Evolutionary conservation across 2,888 invertebrate genomes (phyloP).

Genomic region (Molorchus minor): DNA sequence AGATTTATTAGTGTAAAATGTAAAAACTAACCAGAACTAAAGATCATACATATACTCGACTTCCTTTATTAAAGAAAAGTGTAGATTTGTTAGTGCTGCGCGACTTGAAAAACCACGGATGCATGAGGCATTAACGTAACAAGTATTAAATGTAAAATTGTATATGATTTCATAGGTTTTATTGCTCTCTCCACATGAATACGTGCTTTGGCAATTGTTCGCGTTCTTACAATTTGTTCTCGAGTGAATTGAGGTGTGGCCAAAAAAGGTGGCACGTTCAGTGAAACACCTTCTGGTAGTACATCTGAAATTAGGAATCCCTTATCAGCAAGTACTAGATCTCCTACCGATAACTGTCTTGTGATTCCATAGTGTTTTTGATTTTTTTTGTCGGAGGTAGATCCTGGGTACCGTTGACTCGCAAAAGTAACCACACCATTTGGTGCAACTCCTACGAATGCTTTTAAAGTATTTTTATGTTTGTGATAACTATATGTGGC

Average conservation of each 20-base stretch:
- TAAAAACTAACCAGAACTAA: too few species aligned
- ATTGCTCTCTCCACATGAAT: conserved; percentile 20
- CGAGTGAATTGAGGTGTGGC: neutral
- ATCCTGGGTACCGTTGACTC: too few species aligned
- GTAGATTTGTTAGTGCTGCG: too few species aligned
- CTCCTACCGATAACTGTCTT: neutral
- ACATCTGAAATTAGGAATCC: neutral
- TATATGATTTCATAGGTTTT: neutral
- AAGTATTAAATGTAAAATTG: conserved; percentile 4
- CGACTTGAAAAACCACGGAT: conserved; percentile 9
- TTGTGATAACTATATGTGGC: neutral
- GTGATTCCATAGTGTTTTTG: too few species aligned
- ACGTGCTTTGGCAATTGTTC: conserved; percentile 9
- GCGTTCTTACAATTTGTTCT: neutral
- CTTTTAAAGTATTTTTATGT: neutral
- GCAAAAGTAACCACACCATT: too few species aligned
- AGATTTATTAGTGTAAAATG: too few species aligned
- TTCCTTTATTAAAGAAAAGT: conserved; percentile 27
- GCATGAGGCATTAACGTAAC: conserved; percentile 5
- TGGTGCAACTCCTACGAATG: too few species aligned
- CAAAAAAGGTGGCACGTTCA: neutral
- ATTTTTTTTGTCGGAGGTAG: too few species aligned
- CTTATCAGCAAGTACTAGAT: neutral
- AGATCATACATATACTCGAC: conserved; percentile 20
- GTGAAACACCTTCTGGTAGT: neutral